Conservation (phyloP, 2,888 invertebrate genomes). For the Psylliodes chrysocephalus region DNA sequence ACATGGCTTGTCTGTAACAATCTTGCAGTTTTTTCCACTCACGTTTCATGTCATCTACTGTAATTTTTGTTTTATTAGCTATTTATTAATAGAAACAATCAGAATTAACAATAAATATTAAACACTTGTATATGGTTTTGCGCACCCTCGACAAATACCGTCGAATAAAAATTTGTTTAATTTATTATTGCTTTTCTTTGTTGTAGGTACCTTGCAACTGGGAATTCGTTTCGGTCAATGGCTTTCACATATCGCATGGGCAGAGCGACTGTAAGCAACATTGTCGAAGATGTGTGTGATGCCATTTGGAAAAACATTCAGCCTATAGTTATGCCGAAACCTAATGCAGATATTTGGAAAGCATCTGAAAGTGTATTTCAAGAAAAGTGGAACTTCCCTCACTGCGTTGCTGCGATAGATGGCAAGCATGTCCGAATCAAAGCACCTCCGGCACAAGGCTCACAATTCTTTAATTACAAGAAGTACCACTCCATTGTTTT, state of each 20-base stretch:
- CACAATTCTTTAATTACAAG: not conserved
- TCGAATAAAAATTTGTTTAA: too few relatives aligned
- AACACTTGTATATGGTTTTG: too few relatives aligned
- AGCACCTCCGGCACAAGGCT: not conserved
- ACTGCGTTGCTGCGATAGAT: not conserved
- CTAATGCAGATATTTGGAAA: not conserved
- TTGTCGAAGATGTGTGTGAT: not conserved
- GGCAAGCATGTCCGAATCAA: not conserved
- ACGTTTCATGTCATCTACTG: too few relatives aligned
- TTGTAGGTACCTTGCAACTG: not conserved
- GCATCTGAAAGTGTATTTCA: not conserved
- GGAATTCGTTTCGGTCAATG: not conserved
- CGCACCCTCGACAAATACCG: too few relatives aligned
- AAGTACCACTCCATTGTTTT: not conserved
- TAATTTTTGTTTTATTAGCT: too few relatives aligned
- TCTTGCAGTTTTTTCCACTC: too few relatives aligned
- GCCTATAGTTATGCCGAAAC: not conserved
- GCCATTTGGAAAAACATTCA: not conserved
- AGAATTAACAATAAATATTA: too few relatives aligned
- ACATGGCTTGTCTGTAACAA: too few relatives aligned
- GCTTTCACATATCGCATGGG: not conserved
- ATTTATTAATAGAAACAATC: too few relatives aligned
- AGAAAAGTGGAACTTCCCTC: too few relatives aligned
- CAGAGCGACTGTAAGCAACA: not conserved
- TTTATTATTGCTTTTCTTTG: too few relatives aligned